These are phyloP conservation scores for Muscicapa adusta DNA, from an alignment of 2,113 vertebrate species.

Conservation along the genomic window DNA sequence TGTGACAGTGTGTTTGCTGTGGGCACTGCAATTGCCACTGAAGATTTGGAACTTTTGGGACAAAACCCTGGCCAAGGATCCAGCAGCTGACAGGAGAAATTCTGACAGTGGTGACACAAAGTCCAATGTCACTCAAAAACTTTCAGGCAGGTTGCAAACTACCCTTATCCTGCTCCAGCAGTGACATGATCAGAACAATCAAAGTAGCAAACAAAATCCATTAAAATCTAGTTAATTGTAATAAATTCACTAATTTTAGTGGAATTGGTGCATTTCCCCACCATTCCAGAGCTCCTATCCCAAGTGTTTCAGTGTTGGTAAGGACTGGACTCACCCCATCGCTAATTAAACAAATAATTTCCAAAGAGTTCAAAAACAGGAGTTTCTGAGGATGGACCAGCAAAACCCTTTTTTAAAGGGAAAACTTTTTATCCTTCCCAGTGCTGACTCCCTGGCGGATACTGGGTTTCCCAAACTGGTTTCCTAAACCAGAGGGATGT, in stretches of 20 bases:
- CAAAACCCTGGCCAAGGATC: background rate
- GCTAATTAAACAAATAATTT: background rate
- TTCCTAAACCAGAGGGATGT: background rate
- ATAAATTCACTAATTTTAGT: background rate
- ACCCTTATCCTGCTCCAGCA: background rate
- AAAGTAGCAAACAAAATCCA: background rate
- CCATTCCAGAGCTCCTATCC: rapidly evolving
- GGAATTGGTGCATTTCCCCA: rapidly evolving
- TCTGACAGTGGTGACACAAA: background rate
- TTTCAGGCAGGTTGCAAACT: background rate
- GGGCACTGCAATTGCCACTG: rapidly evolving
- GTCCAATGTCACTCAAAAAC: rapidly evolving
- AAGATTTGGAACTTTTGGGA: background rate
- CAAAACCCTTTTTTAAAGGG: background rate
- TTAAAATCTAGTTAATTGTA: background rate
- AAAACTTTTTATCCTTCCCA: background rate
- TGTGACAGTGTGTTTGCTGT: background rate
- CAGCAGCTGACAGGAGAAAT: background rate
- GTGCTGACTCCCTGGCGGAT: rapidly evolving
- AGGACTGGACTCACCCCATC: background rate
- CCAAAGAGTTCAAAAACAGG: rapidly evolving
- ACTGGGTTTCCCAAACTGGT: background rate
- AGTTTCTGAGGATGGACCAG: background rate
- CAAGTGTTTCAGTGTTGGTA: background rate
- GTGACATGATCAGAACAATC: background rate